phyloP scores from a whole-genome alignment of 30 jellyfish, hydroid and myxozoan species.

The Haliclystus octoradiatus region DNA sequence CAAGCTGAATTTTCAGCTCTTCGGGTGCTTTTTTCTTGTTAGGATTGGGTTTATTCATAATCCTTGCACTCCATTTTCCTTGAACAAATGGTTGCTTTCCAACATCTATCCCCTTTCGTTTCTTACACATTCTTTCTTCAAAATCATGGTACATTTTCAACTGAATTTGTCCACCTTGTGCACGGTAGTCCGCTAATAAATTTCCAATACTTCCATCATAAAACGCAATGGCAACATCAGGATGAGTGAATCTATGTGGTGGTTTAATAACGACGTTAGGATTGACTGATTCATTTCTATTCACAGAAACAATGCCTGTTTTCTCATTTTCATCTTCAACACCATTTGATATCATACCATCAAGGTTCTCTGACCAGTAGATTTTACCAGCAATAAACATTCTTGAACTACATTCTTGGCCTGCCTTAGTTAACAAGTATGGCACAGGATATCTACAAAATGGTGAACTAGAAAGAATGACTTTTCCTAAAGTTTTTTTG shows the following conservation, averaged over 20 bases:
- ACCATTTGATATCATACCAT: too few species aligned
- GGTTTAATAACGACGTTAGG: slow-evolving; percentile 44
- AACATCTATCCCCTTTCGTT: slow-evolving; percentile 12
- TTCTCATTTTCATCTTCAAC: too few species aligned
- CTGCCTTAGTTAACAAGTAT: slow-evolving; percentile 65
- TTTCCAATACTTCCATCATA: slow-evolving; percentile 26
- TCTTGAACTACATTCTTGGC: slow-evolving; percentile 49
- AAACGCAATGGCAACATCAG: slow-evolving; percentile 50
- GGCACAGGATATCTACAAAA: slow-evolving; percentile 68
- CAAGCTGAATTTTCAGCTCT: too few species aligned
- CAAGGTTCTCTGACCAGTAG: slow-evolving; percentile 56
- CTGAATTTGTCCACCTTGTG: slow-evolving; percentile 87
- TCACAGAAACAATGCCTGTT: too few species aligned
- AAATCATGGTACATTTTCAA: slow-evolving; percentile 61
- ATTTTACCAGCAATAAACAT: slow-evolving; percentile 58
- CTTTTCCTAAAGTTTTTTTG: slow-evolving; percentile 13
- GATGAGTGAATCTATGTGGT: slow-evolving; percentile 76
- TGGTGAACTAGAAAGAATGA: slow-evolving; percentile 81
- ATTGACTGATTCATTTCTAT: slow-evolving; percentile 10
- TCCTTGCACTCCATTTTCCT: too few species aligned
- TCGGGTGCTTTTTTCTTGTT: too few species aligned
- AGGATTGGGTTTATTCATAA: too few species aligned
- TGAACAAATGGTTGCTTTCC: too few species aligned
- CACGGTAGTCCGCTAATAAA: slow-evolving; percentile 72
- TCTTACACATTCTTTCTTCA: slow-evolving; percentile 34